Base-by-base conservation (phyloP, 30 jellyfish, hydroid and myxozoan genomes). In the Phacellophora camtschatica region DNA sequence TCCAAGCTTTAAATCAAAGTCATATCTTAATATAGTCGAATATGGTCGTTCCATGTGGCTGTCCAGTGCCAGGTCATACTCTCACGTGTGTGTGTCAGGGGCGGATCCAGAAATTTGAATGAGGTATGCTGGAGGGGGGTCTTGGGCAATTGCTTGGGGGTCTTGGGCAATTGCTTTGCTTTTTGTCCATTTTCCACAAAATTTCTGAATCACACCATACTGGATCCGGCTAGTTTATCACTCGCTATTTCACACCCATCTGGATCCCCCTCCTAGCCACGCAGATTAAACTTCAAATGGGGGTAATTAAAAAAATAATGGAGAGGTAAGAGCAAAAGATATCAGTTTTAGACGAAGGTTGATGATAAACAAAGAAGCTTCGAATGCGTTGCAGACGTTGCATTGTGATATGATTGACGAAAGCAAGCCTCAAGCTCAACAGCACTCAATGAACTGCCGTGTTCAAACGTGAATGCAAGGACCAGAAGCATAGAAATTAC, bases 401-500 rank as follows among this genome's bases (percentile, higher is more conserved):
- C 86, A 53, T 50, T 72, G 66, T 36, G n/a, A 53, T 59, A 31
- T 74, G 36, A 50, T 72, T 72, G 86, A 72, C 86, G 86, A 72
- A 72, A 53, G 66, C 86, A 72, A 51, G 86, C 86, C 61, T 25
- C 59, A 67, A 15, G 64, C 31, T 28, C 51, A 72, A 72, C 72
- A 53, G 54, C 54, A 39, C 20, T 33, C 39, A 72, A 42, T 72
- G 53, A 7, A 28, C 42, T 72, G 4, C 25, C 54, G 75, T 31
- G 51, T 22, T 23, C 11, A 37, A 30, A 2, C 31, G 42, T 72
- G 86, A 72, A 72, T 72, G 48, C 15, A 65, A 20, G 57, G 34
- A 50, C 86, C 86, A 29, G 86, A 72, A 56, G 36, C 25, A 37
- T 34, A 5, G 51, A 28, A 36, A 53, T 19, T 18, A 67, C 28